Base-by-base conservation (phyloP, 1,140 invertebrate genomes). In the Brachionus koreanus region DNA sequence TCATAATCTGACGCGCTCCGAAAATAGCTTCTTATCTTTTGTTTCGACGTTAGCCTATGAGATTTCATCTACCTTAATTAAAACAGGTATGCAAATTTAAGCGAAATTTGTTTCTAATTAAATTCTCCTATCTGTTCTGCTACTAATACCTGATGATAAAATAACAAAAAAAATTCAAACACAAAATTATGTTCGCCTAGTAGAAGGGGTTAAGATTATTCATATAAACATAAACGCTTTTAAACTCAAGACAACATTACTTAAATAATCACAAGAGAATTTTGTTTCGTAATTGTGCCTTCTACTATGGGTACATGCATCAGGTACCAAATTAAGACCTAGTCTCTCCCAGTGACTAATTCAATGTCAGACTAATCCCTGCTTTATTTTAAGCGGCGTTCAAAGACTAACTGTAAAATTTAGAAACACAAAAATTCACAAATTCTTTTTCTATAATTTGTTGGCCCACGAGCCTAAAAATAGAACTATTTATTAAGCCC, bases 381-480 rank as follows among this genome's bases (percentile, higher is more conserved):
- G 49, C 49, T n/a, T 57, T 57, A 57, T 57, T 57, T 57, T 57
- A 57, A 23, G 43, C 43, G 13, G 43, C 13, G 2, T 46, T 52
- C 49, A 57, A 57, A 57, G 49, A 65, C 63, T 65, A 65, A 65
- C 63, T 29, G 63, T 65, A 65, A 65, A 65, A 65, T 65, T 65
- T 65, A 65, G 61, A 65, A 65, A 65, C 33, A 37, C 25, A 65
- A 65, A 2, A 65, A 63, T 3, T 23, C 19, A 25, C 9, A 25
- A 23, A 35, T 13, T 25, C 12, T 65, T 65, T 33, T 33, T 13
- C 29, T 13, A 5, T 61, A 7, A 10, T 65, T 65, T 25, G 19
- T 16, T 57, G 29, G 29, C 29, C 29, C 29, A 29, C 29, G 3
- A 29, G 29, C 29, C 49, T 57, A 57, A 19, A 19, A 57, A 57